Percentiles rank a stretch among this genome's conserved stretches.
These are phyloP conservation scores for Dolichallabes microphthalmus DNA, from an alignment of 2,113 vertebrate species.

Conservation along the genomic window DNA sequence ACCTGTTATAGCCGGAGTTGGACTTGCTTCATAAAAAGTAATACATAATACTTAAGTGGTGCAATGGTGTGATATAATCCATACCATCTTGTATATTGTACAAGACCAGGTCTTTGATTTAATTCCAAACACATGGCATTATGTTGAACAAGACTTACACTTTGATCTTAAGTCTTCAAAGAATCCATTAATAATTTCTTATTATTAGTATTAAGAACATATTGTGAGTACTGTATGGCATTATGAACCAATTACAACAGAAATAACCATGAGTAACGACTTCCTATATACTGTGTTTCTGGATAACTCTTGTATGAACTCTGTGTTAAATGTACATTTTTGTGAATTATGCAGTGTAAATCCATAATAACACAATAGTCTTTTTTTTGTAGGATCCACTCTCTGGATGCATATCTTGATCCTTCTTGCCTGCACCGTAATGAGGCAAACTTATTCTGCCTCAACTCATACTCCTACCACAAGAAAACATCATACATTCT, in stretches of 20 bases:
- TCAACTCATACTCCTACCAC: accelerated
- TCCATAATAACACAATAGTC: background rate
- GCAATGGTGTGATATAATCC: background rate
- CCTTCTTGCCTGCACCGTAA: background rate
- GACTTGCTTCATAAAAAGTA: background rate
- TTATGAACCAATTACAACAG: background rate
- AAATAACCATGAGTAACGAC: background rate
- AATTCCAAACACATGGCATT: background rate
- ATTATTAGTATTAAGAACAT: background rate
- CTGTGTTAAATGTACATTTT: too few relatives aligned
- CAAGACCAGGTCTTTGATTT: background rate
- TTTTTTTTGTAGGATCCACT: constrained; percentile 7
- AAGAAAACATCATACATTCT: background rate
- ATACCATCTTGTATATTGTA: background rate
- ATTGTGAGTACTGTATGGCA: background rate
- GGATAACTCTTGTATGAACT: background rate
- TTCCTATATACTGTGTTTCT: background rate
- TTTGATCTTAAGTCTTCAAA: background rate
- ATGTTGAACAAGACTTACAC: background rate
- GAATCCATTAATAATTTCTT: background rate
- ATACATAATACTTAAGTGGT: background rate
- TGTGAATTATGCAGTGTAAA: background rate
- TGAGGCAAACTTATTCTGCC: background rate
- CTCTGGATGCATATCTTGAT: background rate
- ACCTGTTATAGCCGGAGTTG: background rate